Conservation (phyloP, 2,797 vertebrate genomes). For the Syndactyla subalaris region DNA sequence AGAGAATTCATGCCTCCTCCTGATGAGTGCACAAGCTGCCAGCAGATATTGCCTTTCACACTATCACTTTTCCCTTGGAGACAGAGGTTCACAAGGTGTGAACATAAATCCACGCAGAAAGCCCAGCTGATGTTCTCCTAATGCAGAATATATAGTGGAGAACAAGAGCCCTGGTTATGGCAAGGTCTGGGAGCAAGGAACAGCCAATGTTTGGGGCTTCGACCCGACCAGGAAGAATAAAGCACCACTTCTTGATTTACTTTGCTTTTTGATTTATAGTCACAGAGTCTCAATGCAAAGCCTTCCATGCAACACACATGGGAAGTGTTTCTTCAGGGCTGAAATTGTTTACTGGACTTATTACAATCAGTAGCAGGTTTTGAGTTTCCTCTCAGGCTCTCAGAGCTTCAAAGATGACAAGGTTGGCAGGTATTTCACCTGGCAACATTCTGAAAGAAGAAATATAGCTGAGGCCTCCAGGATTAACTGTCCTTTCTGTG, state of each 20-base stretch:
- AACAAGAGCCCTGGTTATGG: not conserved
- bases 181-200: not conserved
- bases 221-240: not conserved
- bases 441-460: not conserved
- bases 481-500: not conserved
- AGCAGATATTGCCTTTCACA: not conserved
- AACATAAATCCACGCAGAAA: not conserved
- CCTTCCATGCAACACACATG: not conserved
- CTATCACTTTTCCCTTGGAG: not conserved
- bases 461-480: not conserved
- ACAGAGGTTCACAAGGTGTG: not conserved
- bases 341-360: not conserved
- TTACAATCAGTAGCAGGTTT: not conserved
- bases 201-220: accelerated
- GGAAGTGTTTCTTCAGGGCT: not conserved
- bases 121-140: not conserved
- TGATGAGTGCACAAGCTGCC: not conserved
- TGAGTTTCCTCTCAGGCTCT: not conserved
- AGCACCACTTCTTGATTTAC: not conserved
- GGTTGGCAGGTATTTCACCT: not conserved
- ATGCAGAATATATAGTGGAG: not conserved
- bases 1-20: constrained; percentile 5
- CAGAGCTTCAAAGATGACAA: not conserved
- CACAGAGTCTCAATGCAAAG: not conserved
- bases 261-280: not conserved